Evolutionary conservation across 2,113 vertebrate genomes (phyloP).

Genomic region (Vulpes lagopus): DNA sequence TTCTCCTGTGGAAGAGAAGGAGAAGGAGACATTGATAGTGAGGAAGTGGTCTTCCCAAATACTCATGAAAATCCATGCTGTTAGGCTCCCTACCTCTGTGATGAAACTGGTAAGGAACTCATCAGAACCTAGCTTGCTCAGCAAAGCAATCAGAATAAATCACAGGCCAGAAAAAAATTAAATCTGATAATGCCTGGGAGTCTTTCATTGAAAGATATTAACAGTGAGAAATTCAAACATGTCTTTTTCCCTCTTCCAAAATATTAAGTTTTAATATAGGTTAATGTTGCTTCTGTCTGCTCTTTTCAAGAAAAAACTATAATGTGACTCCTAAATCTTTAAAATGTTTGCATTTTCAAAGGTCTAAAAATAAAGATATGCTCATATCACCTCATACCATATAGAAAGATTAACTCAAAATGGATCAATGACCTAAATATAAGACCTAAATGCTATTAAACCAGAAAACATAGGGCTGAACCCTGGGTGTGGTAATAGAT

Average conservation of each 20-base stretch:
- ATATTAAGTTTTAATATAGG: constrained; percentile 33
- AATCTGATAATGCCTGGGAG: background rate
- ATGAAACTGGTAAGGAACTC: background rate
- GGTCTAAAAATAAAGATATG: constrained; percentile 38
- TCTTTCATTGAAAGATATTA: background rate
- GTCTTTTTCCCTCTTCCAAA: background rate
- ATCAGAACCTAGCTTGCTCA: background rate
- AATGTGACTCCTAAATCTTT: constrained; percentile 67
- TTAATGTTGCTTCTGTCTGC: constrained; percentile 63
- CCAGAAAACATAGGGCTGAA: background rate
- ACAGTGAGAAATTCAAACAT: constrained; percentile 26
- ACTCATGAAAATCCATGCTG: background rate
- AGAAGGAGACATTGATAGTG: background rate
- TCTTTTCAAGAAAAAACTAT: constrained; percentile 59
- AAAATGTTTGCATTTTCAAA: constrained; percentile 70
- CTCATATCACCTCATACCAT: background rate
- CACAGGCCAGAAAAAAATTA: constrained; percentile 12
- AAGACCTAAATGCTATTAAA: background rate
- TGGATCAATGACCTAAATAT: constrained; percentile 6
- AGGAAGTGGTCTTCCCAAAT: background rate
- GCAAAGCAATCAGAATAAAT: background rate
- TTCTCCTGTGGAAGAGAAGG: background rate
- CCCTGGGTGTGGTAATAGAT: background rate
- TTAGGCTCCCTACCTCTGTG: background rate
- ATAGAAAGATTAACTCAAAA: constrained; percentile 53